Conservation (phyloP, 1,140 invertebrate species). For the Eumeta japonica region DNA sequence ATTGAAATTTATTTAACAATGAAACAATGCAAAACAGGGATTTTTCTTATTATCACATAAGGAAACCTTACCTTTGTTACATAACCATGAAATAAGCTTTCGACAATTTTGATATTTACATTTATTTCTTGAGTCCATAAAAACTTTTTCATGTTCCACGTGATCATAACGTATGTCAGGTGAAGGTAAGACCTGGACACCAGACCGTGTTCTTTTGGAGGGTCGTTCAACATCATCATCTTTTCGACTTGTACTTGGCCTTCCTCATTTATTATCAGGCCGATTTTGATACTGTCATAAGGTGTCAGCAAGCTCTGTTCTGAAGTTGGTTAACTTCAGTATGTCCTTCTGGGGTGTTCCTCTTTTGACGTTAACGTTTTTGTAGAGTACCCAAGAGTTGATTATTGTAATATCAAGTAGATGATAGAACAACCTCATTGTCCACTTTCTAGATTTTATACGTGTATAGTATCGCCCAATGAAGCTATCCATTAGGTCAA, state of each 20-base stretch:
- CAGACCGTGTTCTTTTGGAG: slow-evolving; percentile 20
- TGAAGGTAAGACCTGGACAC: slow-evolving; percentile 22
- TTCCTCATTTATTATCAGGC: slow-evolving; percentile 23
- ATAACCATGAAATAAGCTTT: slow-evolving; percentile 18
- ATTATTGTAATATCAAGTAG: slow-evolving; percentile 39
- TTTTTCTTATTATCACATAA: slow-evolving; percentile 24
- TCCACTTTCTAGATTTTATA: slow-evolving; percentile 38
- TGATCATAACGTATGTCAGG: slow-evolving; percentile 19
- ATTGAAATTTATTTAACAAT: neutral
- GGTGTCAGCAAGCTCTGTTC: slow-evolving; percentile 27
- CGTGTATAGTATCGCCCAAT: slow-evolving; percentile 30
- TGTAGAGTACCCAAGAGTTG: slow-evolving; percentile 24
- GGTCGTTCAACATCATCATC: slow-evolving; percentile 18
- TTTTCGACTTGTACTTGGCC: slow-evolving; percentile 12
- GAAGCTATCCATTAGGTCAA: slow-evolving; percentile 34
- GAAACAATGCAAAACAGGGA: slow-evolving; percentile 4
- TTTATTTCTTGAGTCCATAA: slow-evolving; percentile 21
- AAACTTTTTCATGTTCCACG: slow-evolving; percentile 21
- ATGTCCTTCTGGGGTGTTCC: slow-evolving; percentile 23
- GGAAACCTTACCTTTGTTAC: slow-evolving; percentile 22
- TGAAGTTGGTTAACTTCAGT: slow-evolving; percentile 28
- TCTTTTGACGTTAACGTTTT: slow-evolving; percentile 21
- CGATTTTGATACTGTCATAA: slow-evolving; percentile 15
- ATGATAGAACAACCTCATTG: slow-evolving; percentile 45
- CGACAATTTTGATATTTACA: slow-evolving; percentile 19